Percentiles rank a stretch among this genome's conserved stretches.
phyloP scores from a whole-genome alignment of 2,113 vertebrate genomes.

The Melanocharis versteri region DNA sequence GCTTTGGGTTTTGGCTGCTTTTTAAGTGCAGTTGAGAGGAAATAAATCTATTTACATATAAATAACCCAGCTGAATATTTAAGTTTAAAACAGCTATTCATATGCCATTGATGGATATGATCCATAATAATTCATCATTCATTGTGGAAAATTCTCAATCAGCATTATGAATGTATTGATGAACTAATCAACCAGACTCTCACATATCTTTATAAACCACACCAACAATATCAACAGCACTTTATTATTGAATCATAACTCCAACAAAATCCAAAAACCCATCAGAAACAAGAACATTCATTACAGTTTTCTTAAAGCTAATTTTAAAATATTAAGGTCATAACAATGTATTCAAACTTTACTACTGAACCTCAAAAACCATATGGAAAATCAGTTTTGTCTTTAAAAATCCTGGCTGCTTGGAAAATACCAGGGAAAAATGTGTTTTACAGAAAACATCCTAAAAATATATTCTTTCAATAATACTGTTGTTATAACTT shows the following conservation, averaged over 20 bases:
- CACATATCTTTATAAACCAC: not conserved
- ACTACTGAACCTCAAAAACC: not conserved
- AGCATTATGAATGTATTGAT: not conserved
- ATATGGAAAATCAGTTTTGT: not conserved
- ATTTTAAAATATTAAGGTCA: not conserved
- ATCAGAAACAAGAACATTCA: not conserved
- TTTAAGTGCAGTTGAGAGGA: not conserved
- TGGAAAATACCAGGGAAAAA: conserved; percentile 12
- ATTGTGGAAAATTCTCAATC: not conserved
- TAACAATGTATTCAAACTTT: not conserved
- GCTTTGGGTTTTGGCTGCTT: fast-evolving
- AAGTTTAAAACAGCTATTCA: not conserved
- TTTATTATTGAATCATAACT: not conserved
- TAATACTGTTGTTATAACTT: not conserved
- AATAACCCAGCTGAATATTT: not conserved
- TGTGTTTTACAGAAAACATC: conserved; percentile 17
- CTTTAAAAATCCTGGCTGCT: not conserved
- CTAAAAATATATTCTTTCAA: not conserved
- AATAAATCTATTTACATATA: not conserved
- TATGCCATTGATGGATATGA: not conserved
- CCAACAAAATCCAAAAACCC: not conserved
- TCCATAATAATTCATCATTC: not conserved
- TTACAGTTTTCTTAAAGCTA: not conserved
- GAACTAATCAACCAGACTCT: not conserved
- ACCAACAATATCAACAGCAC: not conserved